These are phyloP conservation scores for Silurus aristotelis DNA, from an alignment of 2,797 vertebrate species.

Conservation along the genomic window DNA sequence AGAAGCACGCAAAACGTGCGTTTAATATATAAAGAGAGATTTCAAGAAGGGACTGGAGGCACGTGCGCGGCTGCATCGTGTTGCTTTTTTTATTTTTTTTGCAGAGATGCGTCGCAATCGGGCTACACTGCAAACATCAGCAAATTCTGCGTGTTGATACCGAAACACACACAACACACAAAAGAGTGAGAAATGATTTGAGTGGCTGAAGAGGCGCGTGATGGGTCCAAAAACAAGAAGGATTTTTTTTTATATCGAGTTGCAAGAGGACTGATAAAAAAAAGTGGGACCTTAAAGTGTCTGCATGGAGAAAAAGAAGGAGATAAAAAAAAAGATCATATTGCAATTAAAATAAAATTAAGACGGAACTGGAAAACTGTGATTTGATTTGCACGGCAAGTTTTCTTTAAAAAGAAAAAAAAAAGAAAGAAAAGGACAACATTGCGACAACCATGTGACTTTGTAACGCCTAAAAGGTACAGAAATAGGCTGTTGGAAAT, in stretches of 20 bases:
- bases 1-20: too few species aligned
- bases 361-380: constrained; percentile 80
- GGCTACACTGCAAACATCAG: not conserved
- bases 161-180: not conserved
- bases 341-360: constrained; percentile 46
- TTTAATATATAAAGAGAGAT: not conserved
- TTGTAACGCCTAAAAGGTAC: constrained; percentile 79
- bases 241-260: not conserved
- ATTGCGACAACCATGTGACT: constrained; percentile 75
- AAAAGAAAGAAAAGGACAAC: constrained; percentile 64
- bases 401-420: constrained; percentile 32
- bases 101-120: not conserved
- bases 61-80: not conserved
- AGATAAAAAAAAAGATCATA: constrained; percentile 55
- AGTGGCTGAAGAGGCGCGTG: too few species aligned
- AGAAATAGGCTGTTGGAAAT: constrained; percentile 66
- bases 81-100: not conserved
- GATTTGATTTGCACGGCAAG: constrained; percentile 88
- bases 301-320: not conserved
- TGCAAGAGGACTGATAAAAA: not conserved
- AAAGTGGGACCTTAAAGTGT: not conserved
- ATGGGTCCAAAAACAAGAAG: not conserved
- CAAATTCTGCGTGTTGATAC: not conserved
- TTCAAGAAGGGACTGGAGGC: not conserved
- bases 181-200: not conserved